Evolutionary conservation across 1,140 invertebrate species (phyloP).

Genomic region (Drosophila persimilis): DNA sequence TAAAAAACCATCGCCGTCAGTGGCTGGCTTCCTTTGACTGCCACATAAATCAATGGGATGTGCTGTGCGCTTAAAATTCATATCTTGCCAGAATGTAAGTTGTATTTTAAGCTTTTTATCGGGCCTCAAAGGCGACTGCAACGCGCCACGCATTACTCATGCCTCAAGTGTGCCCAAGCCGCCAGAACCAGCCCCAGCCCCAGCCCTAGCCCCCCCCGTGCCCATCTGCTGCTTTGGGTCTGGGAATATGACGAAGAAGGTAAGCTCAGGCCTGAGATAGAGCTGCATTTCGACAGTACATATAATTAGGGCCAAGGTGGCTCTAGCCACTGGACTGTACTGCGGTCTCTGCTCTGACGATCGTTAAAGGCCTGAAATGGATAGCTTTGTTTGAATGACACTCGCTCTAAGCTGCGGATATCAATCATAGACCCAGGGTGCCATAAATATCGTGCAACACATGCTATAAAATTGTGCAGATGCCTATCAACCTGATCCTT

Average conservation of each 20-base stretch:
- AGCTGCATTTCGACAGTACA: too few species aligned
- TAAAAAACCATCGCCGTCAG: constrained; percentile 64
- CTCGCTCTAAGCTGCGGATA: too few species aligned
- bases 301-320: too few species aligned
- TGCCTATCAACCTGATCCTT: too few species aligned
- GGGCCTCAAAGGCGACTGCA: constrained; percentile 66
- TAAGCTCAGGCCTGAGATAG: background rate
- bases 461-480: too few species aligned
- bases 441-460: too few species aligned
- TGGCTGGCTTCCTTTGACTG: constrained; percentile 44
- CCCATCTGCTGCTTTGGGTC: constrained; percentile 12
- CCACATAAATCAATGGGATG: constrained; percentile 68
- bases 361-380: too few species aligned
- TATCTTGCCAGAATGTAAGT: constrained; percentile 78
- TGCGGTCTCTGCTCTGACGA: too few species aligned
- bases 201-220: constrained; percentile 11
- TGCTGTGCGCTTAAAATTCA: constrained; percentile 74
- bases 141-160: constrained; percentile 70
- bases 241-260: background rate
- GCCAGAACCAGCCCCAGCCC: constrained; percentile 6
- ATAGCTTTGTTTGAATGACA: too few species aligned
- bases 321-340: too few species aligned
- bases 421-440: too few species aligned
- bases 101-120: constrained; percentile 81
- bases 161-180: constrained; percentile 27